These are phyloP conservation scores for Ichneumoninae sp. DNA, from an alignment of 2,888 invertebrate species.

Conservation along the genomic window DNA sequence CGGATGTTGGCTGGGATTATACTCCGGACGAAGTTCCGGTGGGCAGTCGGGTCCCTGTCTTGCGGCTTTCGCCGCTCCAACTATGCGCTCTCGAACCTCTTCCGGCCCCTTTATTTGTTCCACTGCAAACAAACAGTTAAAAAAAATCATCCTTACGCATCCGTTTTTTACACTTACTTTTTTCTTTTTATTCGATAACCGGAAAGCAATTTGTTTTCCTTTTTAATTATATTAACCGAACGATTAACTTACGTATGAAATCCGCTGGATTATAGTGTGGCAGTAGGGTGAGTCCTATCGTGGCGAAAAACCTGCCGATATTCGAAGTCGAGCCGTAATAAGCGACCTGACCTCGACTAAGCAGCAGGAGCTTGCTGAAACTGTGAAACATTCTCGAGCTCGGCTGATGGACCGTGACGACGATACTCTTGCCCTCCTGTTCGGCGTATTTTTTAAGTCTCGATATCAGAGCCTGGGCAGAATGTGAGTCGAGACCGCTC, in stretches of 20 bases:
- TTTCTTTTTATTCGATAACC: background rate
- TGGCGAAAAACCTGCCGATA: slow-evolving; percentile 90
- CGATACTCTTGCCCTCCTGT: slow-evolving; percentile 91
- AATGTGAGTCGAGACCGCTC: slow-evolving; percentile 92
- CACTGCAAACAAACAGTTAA: slow-evolving; percentile 85
- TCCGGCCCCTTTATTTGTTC: slow-evolving; percentile 90
- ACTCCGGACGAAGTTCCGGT: slow-evolving; percentile 85
- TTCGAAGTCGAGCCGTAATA: slow-evolving; percentile 91
- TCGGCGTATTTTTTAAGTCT: slow-evolving; percentile 91
- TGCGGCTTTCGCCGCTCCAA: slow-evolving; percentile 88
- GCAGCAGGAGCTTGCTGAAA: slow-evolving; percentile 90
- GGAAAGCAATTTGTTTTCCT: background rate
- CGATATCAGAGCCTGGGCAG: slow-evolving; percentile 90
- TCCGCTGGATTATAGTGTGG: slow-evolving; percentile 94
- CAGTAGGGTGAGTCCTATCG: slow-evolving; percentile 89
- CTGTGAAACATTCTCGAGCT: slow-evolving; percentile 94
- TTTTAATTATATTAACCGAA: background rate
- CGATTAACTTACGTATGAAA: slow-evolving; percentile 88
- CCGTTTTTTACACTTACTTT: background rate
- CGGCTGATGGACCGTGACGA: slow-evolving; percentile 93
- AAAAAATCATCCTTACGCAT: slow-evolving; percentile 35
- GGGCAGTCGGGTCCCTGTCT: slow-evolving; percentile 87
- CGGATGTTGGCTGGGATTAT: slow-evolving; percentile 83
- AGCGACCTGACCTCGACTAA: slow-evolving; percentile 90
- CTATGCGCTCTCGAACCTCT: slow-evolving; percentile 89